Conservation (phyloP, 2,113 vertebrate genomes). For the Dicentrarchus labrax region DNA sequence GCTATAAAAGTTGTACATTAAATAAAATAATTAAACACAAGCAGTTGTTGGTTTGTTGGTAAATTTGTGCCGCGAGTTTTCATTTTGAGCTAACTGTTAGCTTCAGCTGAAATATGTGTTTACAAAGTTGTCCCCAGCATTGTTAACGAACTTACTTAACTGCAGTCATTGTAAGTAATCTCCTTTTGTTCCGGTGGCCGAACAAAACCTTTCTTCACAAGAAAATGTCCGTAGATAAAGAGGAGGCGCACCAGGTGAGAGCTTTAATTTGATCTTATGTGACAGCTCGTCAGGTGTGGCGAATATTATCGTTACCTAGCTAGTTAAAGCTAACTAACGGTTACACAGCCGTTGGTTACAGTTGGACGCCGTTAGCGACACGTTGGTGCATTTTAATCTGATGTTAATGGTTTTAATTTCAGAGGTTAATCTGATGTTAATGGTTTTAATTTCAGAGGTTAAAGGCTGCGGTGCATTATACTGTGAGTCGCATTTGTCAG, state of each 20-base stretch:
- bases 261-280: neutral
- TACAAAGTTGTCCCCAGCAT: too few species aligned
- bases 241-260: conserved; percentile 69
- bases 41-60: conserved; percentile 26
- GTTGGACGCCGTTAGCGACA: too few species aligned
- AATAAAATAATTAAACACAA: neutral
- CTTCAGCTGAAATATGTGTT: neutral
- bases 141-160: too few species aligned
- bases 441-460: conserved; percentile 85
- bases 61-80: conserved; percentile 54
- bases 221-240: conserved; percentile 67
- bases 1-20: neutral
- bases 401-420: conserved; percentile 7
- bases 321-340: neutral
- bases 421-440: conserved; percentile 90
- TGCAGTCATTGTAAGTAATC: neutral
- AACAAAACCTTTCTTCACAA: neutral
- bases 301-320: neutral
- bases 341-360: too few species aligned
- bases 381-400: neutral
- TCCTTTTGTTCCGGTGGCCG: neutral
- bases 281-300: neutral
- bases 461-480: conserved; percentile 91
- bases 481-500: conserved; percentile 87
- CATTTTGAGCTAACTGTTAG: neutral